Evolutionary conservation across 2,113 vertebrate genomes (phyloP).

Genomic region (Tetrax tetrax): DNA sequence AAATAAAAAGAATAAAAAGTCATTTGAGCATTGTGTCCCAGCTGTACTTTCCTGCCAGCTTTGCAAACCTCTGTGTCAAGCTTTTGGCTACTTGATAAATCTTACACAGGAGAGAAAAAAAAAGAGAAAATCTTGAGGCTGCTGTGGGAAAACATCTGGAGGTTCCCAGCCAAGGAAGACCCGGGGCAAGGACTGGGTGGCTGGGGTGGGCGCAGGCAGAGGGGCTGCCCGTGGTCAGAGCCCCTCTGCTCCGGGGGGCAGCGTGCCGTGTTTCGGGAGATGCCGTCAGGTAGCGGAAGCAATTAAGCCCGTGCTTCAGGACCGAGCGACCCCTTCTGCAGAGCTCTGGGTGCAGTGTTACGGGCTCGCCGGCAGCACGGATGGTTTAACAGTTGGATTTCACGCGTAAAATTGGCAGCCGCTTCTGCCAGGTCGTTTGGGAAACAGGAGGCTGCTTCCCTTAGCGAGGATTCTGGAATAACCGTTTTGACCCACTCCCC

Average conservation of each 20-base stretch:
- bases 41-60: not conserved
- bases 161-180: not conserved
- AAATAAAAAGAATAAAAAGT: rapidly evolving
- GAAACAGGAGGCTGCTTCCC: not conserved
- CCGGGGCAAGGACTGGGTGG: not conserved
- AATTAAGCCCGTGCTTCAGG: not conserved
- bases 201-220: not conserved
- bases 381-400: not conserved
- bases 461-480: not conserved
- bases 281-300: rapidly evolving
- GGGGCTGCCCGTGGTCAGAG: not conserved
- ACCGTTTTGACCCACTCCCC: rapidly evolving
- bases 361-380: rapidly evolving
- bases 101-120: not conserved
- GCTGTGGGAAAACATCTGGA: not conserved
- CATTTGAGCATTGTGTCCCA: not conserved
- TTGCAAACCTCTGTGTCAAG: not conserved
- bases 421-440: not conserved
- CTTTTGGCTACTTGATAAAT: not conserved
- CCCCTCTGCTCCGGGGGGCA: not conserved
- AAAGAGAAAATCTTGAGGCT: not conserved
- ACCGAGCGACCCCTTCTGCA: not conserved
- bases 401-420: rapidly evolving
- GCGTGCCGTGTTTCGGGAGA: not conserved
- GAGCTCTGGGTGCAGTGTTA: rapidly evolving